Evolutionary conservation across 2,888 invertebrate species (phyloP).

Genomic region (Epinotia ramella): DNA sequence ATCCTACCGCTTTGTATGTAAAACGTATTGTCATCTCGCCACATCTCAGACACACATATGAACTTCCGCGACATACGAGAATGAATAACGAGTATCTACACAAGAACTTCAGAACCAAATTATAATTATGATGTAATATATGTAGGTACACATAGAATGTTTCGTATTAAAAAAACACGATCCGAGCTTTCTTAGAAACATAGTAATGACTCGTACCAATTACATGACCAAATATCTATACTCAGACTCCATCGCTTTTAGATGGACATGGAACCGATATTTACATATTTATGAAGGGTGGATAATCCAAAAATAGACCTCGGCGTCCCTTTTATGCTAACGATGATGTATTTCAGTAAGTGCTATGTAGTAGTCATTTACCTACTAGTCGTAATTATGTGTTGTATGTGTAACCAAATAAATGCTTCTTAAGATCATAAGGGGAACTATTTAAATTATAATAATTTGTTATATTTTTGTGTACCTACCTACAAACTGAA

Average conservation of each 20-base stretch:
- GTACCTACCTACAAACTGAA: too few species aligned
- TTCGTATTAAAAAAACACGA: too few species aligned
- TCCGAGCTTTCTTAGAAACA: too few species aligned
- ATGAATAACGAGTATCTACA: neutral
- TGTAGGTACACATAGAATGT: too few species aligned
- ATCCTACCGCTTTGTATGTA: neutral
- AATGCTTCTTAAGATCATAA: neutral
- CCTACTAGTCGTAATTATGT: too few species aligned
- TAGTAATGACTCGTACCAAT: neutral
- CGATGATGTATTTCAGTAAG: neutral
- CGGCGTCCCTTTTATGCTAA: conserved; percentile 3
- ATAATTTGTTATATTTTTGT: too few species aligned
- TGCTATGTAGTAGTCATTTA: too few species aligned
- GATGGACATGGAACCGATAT: conserved; percentile 13
- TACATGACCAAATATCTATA: neutral
- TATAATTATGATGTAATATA: too few species aligned
- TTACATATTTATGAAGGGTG: conserved; percentile 5
- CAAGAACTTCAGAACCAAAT: neutral
- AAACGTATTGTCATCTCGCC: neutral
- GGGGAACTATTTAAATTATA: too few species aligned
- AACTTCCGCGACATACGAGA: neutral
- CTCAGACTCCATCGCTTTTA: neutral
- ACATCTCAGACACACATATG: too few species aligned
- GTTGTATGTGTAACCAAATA: neutral
- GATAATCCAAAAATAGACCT: conserved; percentile 21